phyloP scores from a whole-genome alignment of 2,888 invertebrate species.

The Gymnocheta viridis region DNA sequence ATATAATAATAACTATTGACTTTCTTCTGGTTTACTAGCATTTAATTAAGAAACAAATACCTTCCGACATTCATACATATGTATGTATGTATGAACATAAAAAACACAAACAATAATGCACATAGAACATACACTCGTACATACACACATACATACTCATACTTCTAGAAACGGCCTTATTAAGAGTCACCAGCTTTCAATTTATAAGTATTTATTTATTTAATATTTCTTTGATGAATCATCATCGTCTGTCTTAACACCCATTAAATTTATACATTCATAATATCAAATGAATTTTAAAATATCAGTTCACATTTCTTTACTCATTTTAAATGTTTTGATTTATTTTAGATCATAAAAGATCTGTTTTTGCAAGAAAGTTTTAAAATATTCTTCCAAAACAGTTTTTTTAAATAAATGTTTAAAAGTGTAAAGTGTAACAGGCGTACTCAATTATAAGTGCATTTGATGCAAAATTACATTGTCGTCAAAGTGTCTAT shows the following conservation, averaged over 20 bases:
- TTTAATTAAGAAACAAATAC: neutral
- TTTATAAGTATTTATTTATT: conserved; percentile 10
- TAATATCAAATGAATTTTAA: neutral
- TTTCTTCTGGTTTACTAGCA: neutral
- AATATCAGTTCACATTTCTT: neutral
- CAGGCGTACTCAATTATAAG: neutral
- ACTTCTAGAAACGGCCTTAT: neutral
- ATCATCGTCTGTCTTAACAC: conserved; percentile 14
- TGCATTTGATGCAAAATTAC: neutral
- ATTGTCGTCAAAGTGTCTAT: neutral
- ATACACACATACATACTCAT: neutral
- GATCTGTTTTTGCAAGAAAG: neutral
- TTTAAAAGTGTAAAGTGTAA: neutral
- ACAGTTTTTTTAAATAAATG: neutral
- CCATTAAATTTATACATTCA: neutral
- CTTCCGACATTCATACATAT: too few species aligned
- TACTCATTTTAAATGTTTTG: neutral
- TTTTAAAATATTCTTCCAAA: neutral
- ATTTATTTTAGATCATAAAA: neutral
- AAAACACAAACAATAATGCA: neutral
- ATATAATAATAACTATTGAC: neutral
- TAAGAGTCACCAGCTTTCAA: conserved; percentile 11
- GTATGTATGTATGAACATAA: too few species aligned
- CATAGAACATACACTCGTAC: too few species aligned
- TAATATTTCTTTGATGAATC: conserved; percentile 10